Evolutionary conservation across 2,113 vertebrate species (phyloP), one percentile per base, ranked within the genome.

Genomic region (Nothobranchius furzeri): DNA sequence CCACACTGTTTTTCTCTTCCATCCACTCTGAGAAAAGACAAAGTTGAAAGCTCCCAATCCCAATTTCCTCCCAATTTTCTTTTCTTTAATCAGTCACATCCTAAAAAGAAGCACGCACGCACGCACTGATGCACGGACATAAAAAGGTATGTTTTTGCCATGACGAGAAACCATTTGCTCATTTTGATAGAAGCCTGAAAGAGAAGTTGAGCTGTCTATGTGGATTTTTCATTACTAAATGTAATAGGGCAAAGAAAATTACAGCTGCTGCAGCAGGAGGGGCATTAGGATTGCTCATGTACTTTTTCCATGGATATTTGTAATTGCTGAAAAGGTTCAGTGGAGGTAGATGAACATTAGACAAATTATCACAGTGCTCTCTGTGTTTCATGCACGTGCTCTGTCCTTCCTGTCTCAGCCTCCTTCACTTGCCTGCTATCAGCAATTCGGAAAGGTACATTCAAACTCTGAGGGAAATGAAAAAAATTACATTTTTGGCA

Each of bases 191-290:
- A 90, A 93, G 94, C 93, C 93, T 93, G 92, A 92, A 81, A 93
- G 89, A 75, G 73, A 92, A 85, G 84, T 87, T 83, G 84, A 86
- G 86, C 67, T 82, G 87, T 92, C 92, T 90, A 90, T 93, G 85
- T 93, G 93, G 91, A 93, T 95, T 96, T 96, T 95, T 90, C 94
- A 98, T 96, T 96, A 95, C 83, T 79, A 91, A 92, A 93, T 91
- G 88, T 93, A 95, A 95, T 93, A 93, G 88, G 82, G 78, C 87
- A 87, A 80, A 89, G 91, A 86, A 90, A 89, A 89, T 94, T 93
- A 93, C 94, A 95, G 90, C 93, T 95, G 94, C 92, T 91, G 51
- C 57, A 66, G 84, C 79, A 73, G 75, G 55, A 79, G 30, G 63
- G 90, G 90, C 91, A 89, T 93, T 81, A 81, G 78, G 79, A 79